A percentile compares a stretch with the other conserved stretches of the same genome.
These are phyloP conservation scores for Coracias cyanogaster DNA, from an alignment of 2,797 vertebrate genomes.

Conservation along the genomic window DNA sequence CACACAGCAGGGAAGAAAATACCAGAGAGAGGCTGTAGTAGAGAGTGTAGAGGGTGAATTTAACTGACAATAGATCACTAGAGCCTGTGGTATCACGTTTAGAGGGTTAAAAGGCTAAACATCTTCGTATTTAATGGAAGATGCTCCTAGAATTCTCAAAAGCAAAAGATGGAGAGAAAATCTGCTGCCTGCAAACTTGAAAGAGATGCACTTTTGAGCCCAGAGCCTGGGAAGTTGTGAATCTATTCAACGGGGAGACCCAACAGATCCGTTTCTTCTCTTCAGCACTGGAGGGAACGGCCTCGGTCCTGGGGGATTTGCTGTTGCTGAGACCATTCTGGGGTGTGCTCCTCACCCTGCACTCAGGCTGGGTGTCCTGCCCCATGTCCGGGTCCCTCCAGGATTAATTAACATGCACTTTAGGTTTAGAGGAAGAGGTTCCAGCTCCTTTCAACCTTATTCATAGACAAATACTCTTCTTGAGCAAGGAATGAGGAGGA, in stretches of 20 bases:
- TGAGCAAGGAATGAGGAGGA: rapidly evolving
- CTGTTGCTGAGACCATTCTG: background rate
- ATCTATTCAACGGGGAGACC: background rate
- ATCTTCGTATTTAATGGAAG: slow-evolving; percentile 55
- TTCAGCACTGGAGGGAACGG: background rate
- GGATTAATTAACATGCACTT: background rate
- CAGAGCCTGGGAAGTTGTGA: background rate
- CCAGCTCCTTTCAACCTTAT: background rate
- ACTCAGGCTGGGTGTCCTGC: background rate
- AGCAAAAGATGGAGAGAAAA: slow-evolving; percentile 50
- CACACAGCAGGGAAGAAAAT: slow-evolving; percentile 60
- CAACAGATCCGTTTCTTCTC: background rate
- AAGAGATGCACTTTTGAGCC: slow-evolving; percentile 30
- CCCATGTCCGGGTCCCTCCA: rapidly evolving
- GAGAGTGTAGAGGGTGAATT: slow-evolving; percentile 62
- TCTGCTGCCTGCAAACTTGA: slow-evolving; percentile 57
- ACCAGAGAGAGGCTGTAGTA: slow-evolving; percentile 38
- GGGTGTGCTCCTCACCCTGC: rapidly evolving
- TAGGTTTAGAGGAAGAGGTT: background rate
- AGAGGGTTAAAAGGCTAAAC: slow-evolving; percentile 68
- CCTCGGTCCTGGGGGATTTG: background rate
- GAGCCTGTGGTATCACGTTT: slow-evolving; percentile 37
- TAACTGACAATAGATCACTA: slow-evolving; percentile 71
- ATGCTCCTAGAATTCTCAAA: slow-evolving; percentile 63
- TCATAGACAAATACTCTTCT: background rate